Percentiles rank a stretch among this genome's conserved stretches.
phyloP scores from a whole-genome alignment of 2,113 vertebrate species.

The Ascaphus truei region DNA sequence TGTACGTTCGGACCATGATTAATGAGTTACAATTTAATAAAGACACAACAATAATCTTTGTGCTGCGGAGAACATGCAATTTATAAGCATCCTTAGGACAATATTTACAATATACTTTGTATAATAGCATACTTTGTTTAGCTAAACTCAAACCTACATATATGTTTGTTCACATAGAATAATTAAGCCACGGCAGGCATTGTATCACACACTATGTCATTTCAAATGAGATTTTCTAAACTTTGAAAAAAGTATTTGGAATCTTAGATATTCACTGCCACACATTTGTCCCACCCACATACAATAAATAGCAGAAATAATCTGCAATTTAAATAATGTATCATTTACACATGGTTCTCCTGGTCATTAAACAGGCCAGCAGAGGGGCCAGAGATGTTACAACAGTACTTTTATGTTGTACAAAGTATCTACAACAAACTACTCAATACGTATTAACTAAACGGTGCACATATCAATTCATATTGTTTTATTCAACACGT shows the following conservation, averaged over 20 bases:
- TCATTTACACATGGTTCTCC: neutral
- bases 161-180: neutral
- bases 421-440: neutral
- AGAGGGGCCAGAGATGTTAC: no score
- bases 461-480: neutral
- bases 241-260: neutral
- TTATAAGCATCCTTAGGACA: neutral
- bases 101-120: neutral
- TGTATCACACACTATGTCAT: neutral
- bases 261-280: neutral
- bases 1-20: slow-evolving; percentile 9
- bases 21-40: slow-evolving; percentile 31
- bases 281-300: neutral
- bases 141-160: neutral
- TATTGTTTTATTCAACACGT: neutral
- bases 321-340: slow-evolving; percentile 12
- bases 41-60: slow-evolving; percentile 21
- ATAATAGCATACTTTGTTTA: neutral
- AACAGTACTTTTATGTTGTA: neutral
- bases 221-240: neutral
- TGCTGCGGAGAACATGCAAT: neutral
- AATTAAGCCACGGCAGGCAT: neutral
- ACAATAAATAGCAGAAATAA: neutral
- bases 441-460: neutral
- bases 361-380: neutral